These are phyloP conservation scores for Sorex araneus DNA, from an alignment of 2,113 vertebrate species.

Conservation along the genomic window DNA sequence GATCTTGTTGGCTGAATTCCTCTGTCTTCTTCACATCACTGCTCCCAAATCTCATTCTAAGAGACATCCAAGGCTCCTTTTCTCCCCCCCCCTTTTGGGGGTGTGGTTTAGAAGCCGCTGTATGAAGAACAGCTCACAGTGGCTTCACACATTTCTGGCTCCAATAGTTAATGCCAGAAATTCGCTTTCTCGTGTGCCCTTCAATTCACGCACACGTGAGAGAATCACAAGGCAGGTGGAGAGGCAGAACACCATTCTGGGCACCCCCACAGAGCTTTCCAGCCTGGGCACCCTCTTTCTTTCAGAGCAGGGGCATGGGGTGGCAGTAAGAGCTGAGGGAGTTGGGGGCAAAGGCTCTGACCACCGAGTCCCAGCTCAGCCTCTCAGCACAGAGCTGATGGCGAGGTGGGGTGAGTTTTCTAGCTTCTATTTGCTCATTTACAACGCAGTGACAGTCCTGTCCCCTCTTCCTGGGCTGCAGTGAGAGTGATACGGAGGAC, in stretches of 20 bases:
- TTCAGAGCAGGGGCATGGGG: not conserved
- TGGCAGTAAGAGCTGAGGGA: too few species aligned
- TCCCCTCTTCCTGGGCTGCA: accelerated
- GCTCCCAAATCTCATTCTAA: too few species aligned
- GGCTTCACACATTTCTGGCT: too few species aligned
- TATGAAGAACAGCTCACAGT: not conserved
- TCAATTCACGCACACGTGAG: too few species aligned
- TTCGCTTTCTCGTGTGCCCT: not conserved
- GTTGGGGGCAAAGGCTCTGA: not conserved
- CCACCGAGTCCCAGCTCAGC: not conserved
- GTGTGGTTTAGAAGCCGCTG: not conserved
- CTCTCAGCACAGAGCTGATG: not conserved
- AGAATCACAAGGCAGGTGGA: too few species aligned
- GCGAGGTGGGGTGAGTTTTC: not conserved
- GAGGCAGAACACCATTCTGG: too few species aligned
- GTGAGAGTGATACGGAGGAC: not conserved
- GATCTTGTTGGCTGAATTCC: too few species aligned
- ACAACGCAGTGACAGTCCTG: not conserved
- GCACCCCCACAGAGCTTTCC: too few species aligned
- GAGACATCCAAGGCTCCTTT: not conserved
- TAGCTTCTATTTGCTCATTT: not conserved
- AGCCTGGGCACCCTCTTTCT: not conserved
- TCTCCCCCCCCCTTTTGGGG: not conserved
- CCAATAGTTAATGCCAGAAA: not conserved
- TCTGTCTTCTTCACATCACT: too few species aligned